Base-by-base conservation (phyloP, 53 echinoderm and acorn worm genomes). In the Echinarachnius parma region DNA sequence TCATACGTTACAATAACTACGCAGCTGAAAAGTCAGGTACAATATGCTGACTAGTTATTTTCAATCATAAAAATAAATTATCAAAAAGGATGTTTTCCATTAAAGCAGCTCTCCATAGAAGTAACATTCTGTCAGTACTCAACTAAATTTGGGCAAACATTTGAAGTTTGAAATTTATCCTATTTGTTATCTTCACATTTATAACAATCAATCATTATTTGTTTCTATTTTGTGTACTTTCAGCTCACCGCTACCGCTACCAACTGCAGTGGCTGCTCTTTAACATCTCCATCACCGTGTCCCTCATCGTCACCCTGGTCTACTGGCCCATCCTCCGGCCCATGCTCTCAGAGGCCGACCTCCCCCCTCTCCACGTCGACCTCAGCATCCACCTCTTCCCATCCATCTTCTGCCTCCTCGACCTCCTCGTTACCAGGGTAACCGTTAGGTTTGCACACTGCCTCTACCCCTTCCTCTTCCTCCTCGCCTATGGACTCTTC, bases 291-390 rank as follows among this genome's bases (percentile, higher is more conserved):
- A 72, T 78, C 28, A 53, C 78, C 10, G 53, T 78, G 46, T 58
- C 62, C 58, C 52, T 88, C 56, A 60, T 88, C 31, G 88, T 88
- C 11, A 76, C 88, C 24, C 34, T 88, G 23, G 80, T 84, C 58
- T 88, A 88, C 80, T 88, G 88, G 88, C 58, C 75, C 13, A 53
- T 66, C 28, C 80, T 83, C 21, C 80, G 74, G 28, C 46, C 66
- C 21, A 35, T 56, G 37, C 24, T 72, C 13, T 61, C 66, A 4
- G 16, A 46, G 4, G 28, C 59, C 9, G 11, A 7, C 1, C 5
- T 4, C 5, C 39, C 68, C 34, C 45, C 80, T 13, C 79, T 83
- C 67, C 67, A 80, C 75, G 45, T 78, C 22, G 88, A 88, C 45
- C 48, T 88, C 53, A 61, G 78, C 84, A 78, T 79, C 34, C 88